A percentile compares a stretch with the other conserved stretches of the same genome.
These are phyloP conservation scores for Nemopilema nomurai DNA, from an alignment of 30 jellyfish, hydroid and myxozoan genomes.

Conservation along the genomic window DNA sequence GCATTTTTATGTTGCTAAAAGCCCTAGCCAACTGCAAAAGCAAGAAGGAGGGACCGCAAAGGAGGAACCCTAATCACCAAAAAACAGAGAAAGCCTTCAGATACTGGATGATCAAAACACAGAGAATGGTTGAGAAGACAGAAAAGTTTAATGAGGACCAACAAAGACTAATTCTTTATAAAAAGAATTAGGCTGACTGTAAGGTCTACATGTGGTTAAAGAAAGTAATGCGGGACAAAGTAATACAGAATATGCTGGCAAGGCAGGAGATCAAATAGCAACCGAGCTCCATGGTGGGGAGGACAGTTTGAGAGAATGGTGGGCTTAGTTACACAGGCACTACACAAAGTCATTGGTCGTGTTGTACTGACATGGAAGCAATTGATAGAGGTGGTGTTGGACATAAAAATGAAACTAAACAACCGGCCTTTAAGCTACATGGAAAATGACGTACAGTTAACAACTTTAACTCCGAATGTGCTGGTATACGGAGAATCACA, in stretches of 20 bases:
- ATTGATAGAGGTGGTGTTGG: conserved; percentile 24
- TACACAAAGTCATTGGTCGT: too few species aligned
- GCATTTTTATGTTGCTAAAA: too few species aligned
- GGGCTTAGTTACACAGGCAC: too few species aligned
- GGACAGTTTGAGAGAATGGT: too few species aligned
- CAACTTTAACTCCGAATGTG: too few species aligned
- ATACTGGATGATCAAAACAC: conserved; percentile 2
- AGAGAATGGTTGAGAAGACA: too few species aligned
- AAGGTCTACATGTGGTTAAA: conserved; percentile 60
- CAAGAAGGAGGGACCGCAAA: neutral
- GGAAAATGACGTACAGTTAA: conserved; percentile 63
- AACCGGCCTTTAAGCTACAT: conserved; percentile 63
- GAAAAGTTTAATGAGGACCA: conserved; percentile 2
- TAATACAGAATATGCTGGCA: conserved; percentile 43
- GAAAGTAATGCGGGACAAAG: too few species aligned
- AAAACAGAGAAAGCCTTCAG: conserved; percentile 14
- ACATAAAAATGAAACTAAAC: conserved; percentile 37
- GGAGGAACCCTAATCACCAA: conserved; percentile 33
- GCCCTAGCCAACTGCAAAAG: neutral
- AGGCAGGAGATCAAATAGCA: conserved; percentile 55
- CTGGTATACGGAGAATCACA: conserved; percentile 37
- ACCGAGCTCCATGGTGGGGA: conserved; percentile 79
- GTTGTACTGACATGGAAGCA: conserved; percentile 15
- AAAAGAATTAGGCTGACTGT: neutral
- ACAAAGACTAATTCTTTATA: conserved; percentile 21